phyloP scores from a whole-genome alignment of 2,113 vertebrate species.

The Boulengeromyrus knoepffleri region DNA sequence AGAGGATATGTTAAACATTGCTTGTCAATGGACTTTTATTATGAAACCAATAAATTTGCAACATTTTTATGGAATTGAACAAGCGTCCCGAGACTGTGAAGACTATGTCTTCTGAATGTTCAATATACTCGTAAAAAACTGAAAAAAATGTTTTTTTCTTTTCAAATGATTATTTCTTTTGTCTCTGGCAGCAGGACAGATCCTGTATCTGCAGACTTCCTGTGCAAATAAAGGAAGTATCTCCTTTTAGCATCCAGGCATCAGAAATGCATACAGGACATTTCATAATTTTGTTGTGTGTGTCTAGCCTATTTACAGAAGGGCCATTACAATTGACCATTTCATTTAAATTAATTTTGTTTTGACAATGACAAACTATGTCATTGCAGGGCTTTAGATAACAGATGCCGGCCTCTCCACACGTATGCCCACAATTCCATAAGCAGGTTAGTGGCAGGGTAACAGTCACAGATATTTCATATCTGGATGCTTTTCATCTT shows the following conservation, averaged over 20 bases:
- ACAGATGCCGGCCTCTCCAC: no score
- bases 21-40: not conserved
- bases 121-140: not conserved
- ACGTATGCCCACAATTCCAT: no score
- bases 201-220: not conserved
- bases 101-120: not conserved
- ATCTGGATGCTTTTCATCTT: no score
- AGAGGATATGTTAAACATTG: not conserved
- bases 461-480: no score
- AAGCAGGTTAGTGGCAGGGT: no score
- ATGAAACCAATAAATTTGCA: not conserved
- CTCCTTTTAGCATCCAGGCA: not conserved
- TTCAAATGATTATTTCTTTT: not conserved
- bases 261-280: not conserved
- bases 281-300: not conserved
- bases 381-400: no score
- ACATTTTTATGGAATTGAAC: not conserved
- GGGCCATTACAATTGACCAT: not conserved
- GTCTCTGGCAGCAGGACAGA: not conserved
- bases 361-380: no score
- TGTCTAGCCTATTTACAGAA: not conserved
- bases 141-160: not conserved
- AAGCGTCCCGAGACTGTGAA: not conserved
- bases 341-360: no score
- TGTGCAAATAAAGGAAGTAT: not conserved